Evolutionary conservation across 2,113 vertebrate genomes (phyloP), one percentile per base, ranked within the genome.

Genomic region (Trogon melanurus): DNA sequence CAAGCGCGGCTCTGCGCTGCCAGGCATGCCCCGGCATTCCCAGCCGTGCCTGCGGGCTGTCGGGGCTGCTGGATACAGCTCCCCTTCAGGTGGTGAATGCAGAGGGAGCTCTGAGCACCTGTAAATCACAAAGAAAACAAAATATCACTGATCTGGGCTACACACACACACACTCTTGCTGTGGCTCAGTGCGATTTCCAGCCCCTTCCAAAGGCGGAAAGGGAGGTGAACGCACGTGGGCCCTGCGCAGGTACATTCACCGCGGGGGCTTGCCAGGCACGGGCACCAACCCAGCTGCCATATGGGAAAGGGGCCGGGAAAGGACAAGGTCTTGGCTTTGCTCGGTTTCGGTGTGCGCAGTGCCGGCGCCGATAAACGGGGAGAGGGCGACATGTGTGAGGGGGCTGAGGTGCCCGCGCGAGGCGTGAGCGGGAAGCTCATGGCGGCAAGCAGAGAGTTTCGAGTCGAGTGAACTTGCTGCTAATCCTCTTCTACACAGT

Each of bases 401-500:
- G n/a, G 50, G 51, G 11, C 62, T 9, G 74, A 30, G 53, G 61
- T 8, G 66, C 47, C 72, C 4, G 11, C 9, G 3, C 0, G 4
- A 30, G 50, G 78, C 57, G 12, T 0, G 2, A 56, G 60, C 82
- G 51, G 81, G 47, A 69, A 48, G 65, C 36, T 64, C 88, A 47
- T 16, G 85, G 83, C 1, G 0, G 65, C 22, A 3, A 3, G 67
- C 1, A 3, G 25, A 48, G 53, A 71, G 83, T 23, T 65, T 34
- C 6, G 61, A 89, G 86, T 65, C 72, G 50, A 94, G 67, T 4
- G 74, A 95, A 75, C 67, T 47, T 2, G 0, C 85, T 62, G 76
- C 76, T 97, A 95, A 97, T 96, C 91, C 83, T 89, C 92, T 96
- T 85, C 82, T 72, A 32, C 93, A 88, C 22, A 38, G 87, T 53